These are phyloP conservation scores for Parauchenoglanis punctatus DNA, from an alignment of 2,797 vertebrate species.

Conservation along the genomic window DNA sequence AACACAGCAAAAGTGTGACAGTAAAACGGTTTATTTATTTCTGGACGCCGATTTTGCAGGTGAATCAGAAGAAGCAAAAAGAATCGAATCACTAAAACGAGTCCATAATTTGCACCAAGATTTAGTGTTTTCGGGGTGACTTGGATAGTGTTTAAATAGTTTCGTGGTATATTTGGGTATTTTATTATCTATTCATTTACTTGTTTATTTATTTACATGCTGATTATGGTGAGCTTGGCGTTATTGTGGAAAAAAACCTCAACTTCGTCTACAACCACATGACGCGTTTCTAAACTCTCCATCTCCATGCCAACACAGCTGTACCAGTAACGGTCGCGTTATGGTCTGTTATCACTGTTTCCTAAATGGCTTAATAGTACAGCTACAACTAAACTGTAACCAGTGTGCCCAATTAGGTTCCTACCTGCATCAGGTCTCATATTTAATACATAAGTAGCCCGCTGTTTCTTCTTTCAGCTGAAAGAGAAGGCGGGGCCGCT, in stretches of 20 bases:
- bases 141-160: background rate
- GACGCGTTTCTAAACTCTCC: background rate
- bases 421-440: background rate
- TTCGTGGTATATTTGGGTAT: background rate
- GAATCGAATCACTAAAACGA: background rate
- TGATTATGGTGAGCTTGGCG: background rate
- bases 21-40: background rate
- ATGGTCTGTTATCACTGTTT: background rate
- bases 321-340: background rate
- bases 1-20: background rate
- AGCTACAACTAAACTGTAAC: background rate
- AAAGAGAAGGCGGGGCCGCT: constrained; percentile 7
- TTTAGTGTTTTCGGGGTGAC: background rate
- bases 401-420: background rate
- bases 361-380: background rate
- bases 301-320: background rate
- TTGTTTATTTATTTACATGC: too few species aligned
- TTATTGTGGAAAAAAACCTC: background rate
- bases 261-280: background rate
- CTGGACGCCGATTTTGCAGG: background rate
- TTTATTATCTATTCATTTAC: too few species aligned
- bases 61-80: background rate
- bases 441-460: too few species aligned
- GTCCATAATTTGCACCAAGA: background rate
- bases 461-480: background rate